Conservation (phyloP, 2,113 vertebrate genomes). For the Xiphorhynchus elegans region DNA sequence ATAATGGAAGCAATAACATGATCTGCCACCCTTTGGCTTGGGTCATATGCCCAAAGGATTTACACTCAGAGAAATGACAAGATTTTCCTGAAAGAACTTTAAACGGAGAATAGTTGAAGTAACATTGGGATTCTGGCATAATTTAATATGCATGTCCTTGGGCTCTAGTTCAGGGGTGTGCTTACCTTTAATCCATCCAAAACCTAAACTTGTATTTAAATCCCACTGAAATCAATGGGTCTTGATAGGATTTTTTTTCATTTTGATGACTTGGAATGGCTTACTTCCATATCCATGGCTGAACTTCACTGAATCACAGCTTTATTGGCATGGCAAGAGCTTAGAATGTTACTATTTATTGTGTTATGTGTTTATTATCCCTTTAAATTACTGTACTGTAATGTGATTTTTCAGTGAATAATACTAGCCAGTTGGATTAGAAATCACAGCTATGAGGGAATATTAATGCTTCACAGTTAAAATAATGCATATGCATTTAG, state of each 20-base stretch:
- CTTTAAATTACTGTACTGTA: slow-evolving; percentile 26
- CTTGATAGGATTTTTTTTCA: neutral
- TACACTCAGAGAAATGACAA: neutral
- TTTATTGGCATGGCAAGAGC: neutral
- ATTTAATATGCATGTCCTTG: neutral
- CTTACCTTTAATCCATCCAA: slow-evolving; percentile 2
- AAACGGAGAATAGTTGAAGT: neutral
- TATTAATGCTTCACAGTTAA: slow-evolving; percentile 52
- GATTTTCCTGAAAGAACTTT: neutral
- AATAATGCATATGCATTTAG: slow-evolving; percentile 53
- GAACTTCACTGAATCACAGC: slow-evolving; percentile 16
- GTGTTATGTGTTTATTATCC: slow-evolving; percentile 47
- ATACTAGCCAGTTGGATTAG: slow-evolving; percentile 34
- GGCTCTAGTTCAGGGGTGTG: neutral
- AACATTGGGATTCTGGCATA: neutral
- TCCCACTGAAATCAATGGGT: neutral
- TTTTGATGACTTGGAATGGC: neutral
- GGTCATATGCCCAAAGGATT: neutral
- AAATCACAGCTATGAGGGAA: slow-evolving; percentile 29
- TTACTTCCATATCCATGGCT: neutral
- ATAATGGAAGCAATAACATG: neutral
- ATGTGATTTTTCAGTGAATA: slow-evolving; percentile 45
- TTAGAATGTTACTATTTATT: slow-evolving; percentile 4
- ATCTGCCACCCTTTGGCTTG: neutral
- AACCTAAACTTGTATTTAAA: neutral